Evolutionary conservation across 2,113 vertebrate species (phyloP).

Genomic region (Brachypteracias leptosomus): DNA sequence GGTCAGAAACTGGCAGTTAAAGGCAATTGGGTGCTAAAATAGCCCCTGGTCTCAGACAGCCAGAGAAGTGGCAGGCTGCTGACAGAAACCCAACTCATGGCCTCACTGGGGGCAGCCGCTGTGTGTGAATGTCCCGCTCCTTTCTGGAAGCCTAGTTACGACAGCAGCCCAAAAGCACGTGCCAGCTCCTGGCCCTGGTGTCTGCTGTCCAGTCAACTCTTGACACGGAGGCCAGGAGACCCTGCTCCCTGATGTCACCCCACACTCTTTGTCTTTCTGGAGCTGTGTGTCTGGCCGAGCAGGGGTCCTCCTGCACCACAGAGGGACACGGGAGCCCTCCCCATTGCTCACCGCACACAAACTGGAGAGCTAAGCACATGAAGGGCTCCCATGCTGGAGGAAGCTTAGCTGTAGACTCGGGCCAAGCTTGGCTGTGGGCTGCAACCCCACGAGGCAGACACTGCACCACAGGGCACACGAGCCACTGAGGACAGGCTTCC

Average conservation of each 20-base stretch:
- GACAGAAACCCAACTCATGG: rapidly evolving
- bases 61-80: not conserved
- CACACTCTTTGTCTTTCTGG: not conserved
- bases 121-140: rapidly evolving
- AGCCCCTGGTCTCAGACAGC: not conserved
- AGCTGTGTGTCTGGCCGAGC: not conserved
- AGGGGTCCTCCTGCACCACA: rapidly evolving
- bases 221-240: not conserved
- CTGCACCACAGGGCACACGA: not conserved
- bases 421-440: not conserved
- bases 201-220: not conserved
- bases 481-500: not conserved
- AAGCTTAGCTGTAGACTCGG: too few relatives aligned
- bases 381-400: not conserved
- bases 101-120: rapidly evolving
- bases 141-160: not conserved
- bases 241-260: not conserved
- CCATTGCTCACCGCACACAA: rapidly evolving
- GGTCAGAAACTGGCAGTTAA: not conserved
- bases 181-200: not conserved
- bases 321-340: not conserved
- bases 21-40: not conserved
- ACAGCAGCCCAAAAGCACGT: not conserved
- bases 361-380: rapidly evolving
- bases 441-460: not conserved